A percentile compares a stretch with the other conserved stretches of the same genome.
Conservation (phyloP, 2,113 vertebrate genomes). For the Myiopsitta monachus region DNA sequence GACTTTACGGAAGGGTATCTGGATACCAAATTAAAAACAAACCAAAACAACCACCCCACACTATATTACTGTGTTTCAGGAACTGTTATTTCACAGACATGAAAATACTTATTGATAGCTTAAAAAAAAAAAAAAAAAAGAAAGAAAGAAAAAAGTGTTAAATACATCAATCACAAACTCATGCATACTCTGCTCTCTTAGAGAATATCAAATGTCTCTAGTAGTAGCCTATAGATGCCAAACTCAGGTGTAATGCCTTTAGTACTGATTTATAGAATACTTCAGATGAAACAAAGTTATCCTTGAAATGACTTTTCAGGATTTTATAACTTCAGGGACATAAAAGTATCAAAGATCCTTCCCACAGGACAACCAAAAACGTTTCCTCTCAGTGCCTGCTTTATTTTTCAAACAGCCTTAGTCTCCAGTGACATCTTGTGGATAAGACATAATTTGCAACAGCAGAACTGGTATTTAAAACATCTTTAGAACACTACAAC, state of each 20-base stretch:
- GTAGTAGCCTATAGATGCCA: neutral
- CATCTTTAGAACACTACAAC: neutral
- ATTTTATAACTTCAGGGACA: neutral
- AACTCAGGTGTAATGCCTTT: neutral
- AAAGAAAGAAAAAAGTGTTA: neutral
- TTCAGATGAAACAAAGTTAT: neutral
- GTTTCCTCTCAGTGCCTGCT: neutral
- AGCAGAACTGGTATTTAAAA: neutral
- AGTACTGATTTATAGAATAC: neutral
- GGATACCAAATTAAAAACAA: neutral
- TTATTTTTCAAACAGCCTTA: neutral
- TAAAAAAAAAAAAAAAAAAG: too few relatives aligned
- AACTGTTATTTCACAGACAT: neutral
- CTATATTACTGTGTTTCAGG: neutral
- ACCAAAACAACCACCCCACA: neutral
- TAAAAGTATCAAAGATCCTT: neutral
- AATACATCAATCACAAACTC: neutral
- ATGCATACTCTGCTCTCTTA: neutral
- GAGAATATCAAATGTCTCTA: neutral
- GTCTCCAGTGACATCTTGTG: slow-evolving; percentile 56
- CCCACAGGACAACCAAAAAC: neutral
- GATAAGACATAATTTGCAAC: neutral
- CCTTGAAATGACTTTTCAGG: neutral
- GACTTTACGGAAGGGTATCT: neutral
- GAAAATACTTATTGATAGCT: neutral